These are phyloP conservation scores for Altica lythri DNA, from an alignment of 2,888 invertebrate species.

Conservation along the genomic window DNA sequence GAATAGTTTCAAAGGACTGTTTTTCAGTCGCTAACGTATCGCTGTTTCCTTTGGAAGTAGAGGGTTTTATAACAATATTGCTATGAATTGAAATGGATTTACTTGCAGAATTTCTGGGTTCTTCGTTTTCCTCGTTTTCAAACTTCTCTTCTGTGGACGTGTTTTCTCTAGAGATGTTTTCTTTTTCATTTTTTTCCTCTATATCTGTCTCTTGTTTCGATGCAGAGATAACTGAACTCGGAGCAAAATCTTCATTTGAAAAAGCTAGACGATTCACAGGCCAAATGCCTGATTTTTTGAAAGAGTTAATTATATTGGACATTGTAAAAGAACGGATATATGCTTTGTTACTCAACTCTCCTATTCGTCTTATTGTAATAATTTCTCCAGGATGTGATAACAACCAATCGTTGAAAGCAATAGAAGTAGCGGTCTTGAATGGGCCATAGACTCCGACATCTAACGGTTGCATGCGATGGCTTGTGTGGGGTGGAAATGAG, in stretches of 20 bases:
- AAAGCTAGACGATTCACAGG: background rate
- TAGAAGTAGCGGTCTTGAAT: slow-evolving; percentile 6
- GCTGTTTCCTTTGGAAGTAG: background rate
- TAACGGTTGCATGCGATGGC: no score
- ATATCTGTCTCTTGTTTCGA: background rate
- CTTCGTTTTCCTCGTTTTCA: background rate
- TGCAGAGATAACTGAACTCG: background rate
- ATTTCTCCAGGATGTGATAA: slow-evolving; percentile 20
- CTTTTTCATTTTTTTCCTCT: no score
- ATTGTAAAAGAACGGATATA: background rate
- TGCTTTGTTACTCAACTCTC: slow-evolving; percentile 2
- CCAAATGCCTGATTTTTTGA: background rate
- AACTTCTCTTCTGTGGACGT: background rate
- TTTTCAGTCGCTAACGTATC: background rate
- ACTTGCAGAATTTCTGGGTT: background rate
- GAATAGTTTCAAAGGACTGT: no score
- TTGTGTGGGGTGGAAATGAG: no score
- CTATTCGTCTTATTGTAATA: slow-evolving; percentile 17
- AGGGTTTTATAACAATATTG: background rate
- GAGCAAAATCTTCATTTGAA: background rate
- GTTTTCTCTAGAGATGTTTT: background rate
- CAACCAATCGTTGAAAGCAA: slow-evolving; percentile 24
- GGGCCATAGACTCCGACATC: no score
- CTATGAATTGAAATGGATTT: background rate
- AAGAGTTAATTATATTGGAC: background rate